Evolutionary conservation across 1,140 invertebrate species (phyloP), one percentile per base, ranked within the genome.

Genomic region (Drosophila mayri): DNA sequence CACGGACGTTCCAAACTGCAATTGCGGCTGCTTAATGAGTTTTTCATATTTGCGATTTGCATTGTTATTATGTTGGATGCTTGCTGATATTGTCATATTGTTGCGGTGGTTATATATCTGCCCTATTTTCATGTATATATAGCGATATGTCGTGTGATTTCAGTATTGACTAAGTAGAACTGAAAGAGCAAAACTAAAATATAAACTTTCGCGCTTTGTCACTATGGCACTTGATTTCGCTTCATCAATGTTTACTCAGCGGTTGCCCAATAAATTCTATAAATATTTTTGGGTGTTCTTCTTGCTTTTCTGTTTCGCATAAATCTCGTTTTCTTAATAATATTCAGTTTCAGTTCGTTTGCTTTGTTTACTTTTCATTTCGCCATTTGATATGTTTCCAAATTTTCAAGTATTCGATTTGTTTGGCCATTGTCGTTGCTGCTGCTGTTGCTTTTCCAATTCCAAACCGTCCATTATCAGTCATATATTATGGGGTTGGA

Each of bases 301-400:
- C 22, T 46, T 49, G 66, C 40, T 28, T 9, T 10, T 41, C 16
- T 49, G 46, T 59, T 49, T 44, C 37, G 18, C 54, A 57, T 57
- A 49, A 37, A 20, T 72, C 28, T 59, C 28, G n/a, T 40, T 47
- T 43, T 55, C 28, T 50, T 68, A 55, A 35, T 70, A 58, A 35
- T 65, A 58, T 61, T 16, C 28, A 16, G 47, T 11, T 50, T 62
- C 20, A 18, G 28, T 70, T 83, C 62, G 43, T 66, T 79, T 52
- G 32, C 35, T 32, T 22, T 65, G 50, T 72, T 83, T 79, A 88
- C 63, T 78, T 74, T 72, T 81, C 81, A 90, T 66, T 74, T 85
- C 91, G 91, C 91, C 91, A 92, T 77, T 92, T 92, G 90, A 92
- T 92, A 92, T 92, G 91, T 91, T 92, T 92, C 91, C 91, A 92